Base-by-base conservation (phyloP, 2,888 invertebrate genomes). In the Ophion ellenae region DNA sequence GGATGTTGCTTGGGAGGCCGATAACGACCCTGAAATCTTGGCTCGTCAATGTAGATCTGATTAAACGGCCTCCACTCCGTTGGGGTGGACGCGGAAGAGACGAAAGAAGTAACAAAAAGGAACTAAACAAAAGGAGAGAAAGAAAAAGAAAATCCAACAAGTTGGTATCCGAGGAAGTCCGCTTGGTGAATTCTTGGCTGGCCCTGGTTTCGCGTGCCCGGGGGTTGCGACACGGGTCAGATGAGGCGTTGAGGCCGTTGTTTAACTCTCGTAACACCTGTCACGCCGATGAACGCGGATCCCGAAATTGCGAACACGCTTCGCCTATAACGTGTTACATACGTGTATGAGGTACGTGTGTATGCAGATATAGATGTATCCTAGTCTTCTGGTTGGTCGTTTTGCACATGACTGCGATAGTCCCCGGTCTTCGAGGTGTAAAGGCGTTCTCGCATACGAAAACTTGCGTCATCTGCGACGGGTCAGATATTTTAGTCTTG, bases 401-500 rank as follows among this genome's bases (percentile, higher is more conserved):
- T 86, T 84, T 66, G 71, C 53, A 61, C 40, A 20, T 61, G 40
- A 9, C n/a, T 4, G 61, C 36, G n/a, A 24, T 47, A 4, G 17
- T 61, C 4, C 69, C 17, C 28, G 20, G 10, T 70, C n/a, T 17
- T 79, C 63, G 14, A 7, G 28, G 45, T 14, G 40, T 69, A 17
- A 69, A 57, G 20, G 6, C 47, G 20, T 87, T 88, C 87, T 84
- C 86, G 86, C 88, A 87, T 88, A 88, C 88, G 90, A 90, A 87
- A 88, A 90, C 88, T 90, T 91, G 90, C 91, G 87, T 91, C 90
- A 91, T 89, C 81, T 88, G 14, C 47, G 86, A 77, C 75, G 77
- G 90, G 90, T 91, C 89, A 89, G 90, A 90, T 91, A 91, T 91
- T 91, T 91, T 87, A 64, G 90, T 89, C 89, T 53, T 81, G 87